These are phyloP conservation scores for Dasypolia templi DNA, from an alignment of 2,888 invertebrate species.

Conservation along the genomic window DNA sequence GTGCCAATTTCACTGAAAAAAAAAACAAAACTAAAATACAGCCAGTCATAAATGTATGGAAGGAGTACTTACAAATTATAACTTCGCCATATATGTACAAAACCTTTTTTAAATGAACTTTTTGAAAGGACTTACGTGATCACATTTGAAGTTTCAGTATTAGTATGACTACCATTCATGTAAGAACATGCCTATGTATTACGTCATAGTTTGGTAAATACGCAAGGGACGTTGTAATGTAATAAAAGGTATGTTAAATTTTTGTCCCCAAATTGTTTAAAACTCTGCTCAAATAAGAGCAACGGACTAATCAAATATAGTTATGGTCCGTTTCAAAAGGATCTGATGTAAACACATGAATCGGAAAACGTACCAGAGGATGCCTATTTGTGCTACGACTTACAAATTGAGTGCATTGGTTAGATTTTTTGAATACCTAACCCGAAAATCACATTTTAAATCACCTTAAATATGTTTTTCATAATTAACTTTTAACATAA, in stretches of 20 bases:
- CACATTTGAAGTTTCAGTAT: conserved; percentile 16
- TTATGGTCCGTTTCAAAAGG: no score
- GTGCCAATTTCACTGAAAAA: background rate
- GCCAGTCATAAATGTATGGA: background rate
- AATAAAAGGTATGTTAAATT: background rate
- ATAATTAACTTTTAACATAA: no score
- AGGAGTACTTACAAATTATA: background rate
- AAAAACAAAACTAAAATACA: no score
- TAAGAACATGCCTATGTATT: background rate
- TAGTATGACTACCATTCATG: background rate
- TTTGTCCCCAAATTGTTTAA: background rate
- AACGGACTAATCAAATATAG: background rate
- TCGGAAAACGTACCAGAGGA: no score
- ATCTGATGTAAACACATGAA: no score
- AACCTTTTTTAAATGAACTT: conserved; percentile 7
- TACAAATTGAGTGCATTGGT: no score
- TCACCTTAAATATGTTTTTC: no score
- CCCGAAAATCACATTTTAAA: no score
- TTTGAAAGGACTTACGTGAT: conserved; percentile 5
- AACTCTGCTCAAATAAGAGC: conserved; percentile 19
- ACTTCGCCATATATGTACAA: background rate
- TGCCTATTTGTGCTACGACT: no score
- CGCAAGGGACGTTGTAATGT: background rate
- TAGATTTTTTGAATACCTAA: no score
- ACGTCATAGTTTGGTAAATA: conserved; percentile 18